phyloP scores from a whole-genome alignment of 2,113 vertebrate genomes.

The Otus sunia region DNA sequence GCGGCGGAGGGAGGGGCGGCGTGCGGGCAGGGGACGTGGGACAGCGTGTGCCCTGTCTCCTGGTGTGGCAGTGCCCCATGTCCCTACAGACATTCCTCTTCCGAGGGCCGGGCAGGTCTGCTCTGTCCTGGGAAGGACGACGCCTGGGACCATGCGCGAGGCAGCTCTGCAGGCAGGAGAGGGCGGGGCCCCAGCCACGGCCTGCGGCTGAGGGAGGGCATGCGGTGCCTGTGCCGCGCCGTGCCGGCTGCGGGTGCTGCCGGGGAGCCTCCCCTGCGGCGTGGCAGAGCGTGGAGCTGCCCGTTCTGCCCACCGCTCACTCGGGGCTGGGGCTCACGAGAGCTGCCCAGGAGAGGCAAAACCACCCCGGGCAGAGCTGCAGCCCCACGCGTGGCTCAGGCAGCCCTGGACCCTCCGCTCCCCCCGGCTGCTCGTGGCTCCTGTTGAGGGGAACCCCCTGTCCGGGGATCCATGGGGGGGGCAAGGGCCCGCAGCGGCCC shows the following conservation, averaged over 20 bases:
- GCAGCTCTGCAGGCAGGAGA: not conserved
- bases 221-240: not conserved
- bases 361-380: not conserved
- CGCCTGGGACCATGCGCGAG: too few species aligned
- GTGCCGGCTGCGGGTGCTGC: not conserved
- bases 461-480: rapidly evolving
- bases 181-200: not conserved
- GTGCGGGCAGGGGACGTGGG: not conserved
- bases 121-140: not conserved
- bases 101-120: not conserved
- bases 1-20: not conserved
- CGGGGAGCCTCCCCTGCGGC: not conserved
- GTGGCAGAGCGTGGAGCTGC: not conserved
- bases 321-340: rapidly evolving
- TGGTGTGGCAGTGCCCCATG: not conserved
- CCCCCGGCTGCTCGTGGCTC: not conserved
- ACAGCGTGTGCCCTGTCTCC: not conserved
- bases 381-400: not conserved
- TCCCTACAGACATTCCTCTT: not conserved
- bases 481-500: not conserved
- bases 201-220: not conserved
- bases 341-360: not conserved
- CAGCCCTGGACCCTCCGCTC: not conserved
- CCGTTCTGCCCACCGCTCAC: not conserved
- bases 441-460: not conserved